phyloP scores from a whole-genome alignment of 2,888 invertebrate genomes.

The Microdon myrmicae region DNA sequence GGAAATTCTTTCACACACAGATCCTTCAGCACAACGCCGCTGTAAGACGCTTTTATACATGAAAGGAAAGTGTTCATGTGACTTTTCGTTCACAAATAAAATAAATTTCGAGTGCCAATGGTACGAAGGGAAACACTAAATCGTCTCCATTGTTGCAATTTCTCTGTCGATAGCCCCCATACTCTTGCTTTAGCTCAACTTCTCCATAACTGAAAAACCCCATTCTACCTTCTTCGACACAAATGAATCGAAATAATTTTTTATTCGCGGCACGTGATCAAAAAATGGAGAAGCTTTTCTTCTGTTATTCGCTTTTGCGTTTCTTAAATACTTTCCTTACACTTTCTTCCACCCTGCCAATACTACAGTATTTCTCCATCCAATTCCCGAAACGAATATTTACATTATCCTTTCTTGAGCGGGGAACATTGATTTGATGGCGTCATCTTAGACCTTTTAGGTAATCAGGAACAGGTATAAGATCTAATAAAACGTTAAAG shows the following conservation, averaged over 20 bases:
- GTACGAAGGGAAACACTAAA: constrained; percentile 10
- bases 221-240: background rate
- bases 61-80: constrained; percentile 12
- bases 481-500: constrained; percentile 12
- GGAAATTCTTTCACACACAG: constrained; percentile 44
- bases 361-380: background rate
- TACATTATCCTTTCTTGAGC: background rate
- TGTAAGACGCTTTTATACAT: constrained; percentile 2
- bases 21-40: constrained; percentile 31
- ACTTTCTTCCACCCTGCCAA: too few relatives aligned
- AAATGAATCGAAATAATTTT: constrained; percentile 52
- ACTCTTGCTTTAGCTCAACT: too few relatives aligned
- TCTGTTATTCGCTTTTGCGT: constrained; percentile 4
- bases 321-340: constrained; percentile 19
- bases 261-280: constrained; percentile 52
- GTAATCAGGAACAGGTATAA: constrained; percentile 17
- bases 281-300: constrained; percentile 19
- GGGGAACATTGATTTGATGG: constrained; percentile 12
- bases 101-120: constrained; percentile 34
- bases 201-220: constrained; percentile 2
- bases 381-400: constrained; percentile 17
- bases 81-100: constrained; percentile 31
- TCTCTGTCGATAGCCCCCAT: constrained; percentile 24
- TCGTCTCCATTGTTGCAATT: constrained; percentile 20
- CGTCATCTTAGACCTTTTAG: constrained; percentile 10